Evolutionary conservation across 1,140 invertebrate species (phyloP), one percentile per base, ranked within the genome.

Genomic region (Drosophila sucinea): DNA sequence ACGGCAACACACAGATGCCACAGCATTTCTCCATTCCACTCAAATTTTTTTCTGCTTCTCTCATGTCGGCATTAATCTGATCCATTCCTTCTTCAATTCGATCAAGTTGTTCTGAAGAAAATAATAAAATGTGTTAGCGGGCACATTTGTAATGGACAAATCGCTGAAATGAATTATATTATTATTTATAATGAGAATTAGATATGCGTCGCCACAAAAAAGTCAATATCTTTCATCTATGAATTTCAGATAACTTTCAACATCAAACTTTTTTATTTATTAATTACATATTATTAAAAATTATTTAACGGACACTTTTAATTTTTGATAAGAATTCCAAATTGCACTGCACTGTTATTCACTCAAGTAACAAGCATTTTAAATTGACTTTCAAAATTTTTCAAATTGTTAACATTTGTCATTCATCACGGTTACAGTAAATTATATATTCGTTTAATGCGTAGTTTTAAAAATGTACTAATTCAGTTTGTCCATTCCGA

Each of bases 21-120:
- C 98, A 99, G 93, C 99, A 99, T 93, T 99, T 99, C 94, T 99
- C 98, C 97, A 99, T 98, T 73, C 98, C 99, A 62, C 98, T 99
- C 71, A 99, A 94, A 94, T 99, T 99, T 93, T 99, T 99, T 94
- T 99, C 99, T 8, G 99, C 99, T 93, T 99, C 98, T 90, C 96
- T 96, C 98, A 99, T 99, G 91, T 99, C 99, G 57, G 97, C 96
- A 93, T 99, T 99, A 93, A 99, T 99, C 92, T 99, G 98, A 93
- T 99, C 98, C 98, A 99, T 99, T 38, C 98, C 99, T 94, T 99
- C 98, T 94, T 99, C 98, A 92, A 99, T 98, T 86, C 98, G 96
- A 93, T 99, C 98, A 94, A 99, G 94, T 98, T 99, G 98, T 92
- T 99, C 98, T 75, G 55, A 41, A 74, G 70, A 65, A 44, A 40